Conservation (phyloP, 2,888 invertebrate genomes). For the Trissolcus brochymenae region DNA sequence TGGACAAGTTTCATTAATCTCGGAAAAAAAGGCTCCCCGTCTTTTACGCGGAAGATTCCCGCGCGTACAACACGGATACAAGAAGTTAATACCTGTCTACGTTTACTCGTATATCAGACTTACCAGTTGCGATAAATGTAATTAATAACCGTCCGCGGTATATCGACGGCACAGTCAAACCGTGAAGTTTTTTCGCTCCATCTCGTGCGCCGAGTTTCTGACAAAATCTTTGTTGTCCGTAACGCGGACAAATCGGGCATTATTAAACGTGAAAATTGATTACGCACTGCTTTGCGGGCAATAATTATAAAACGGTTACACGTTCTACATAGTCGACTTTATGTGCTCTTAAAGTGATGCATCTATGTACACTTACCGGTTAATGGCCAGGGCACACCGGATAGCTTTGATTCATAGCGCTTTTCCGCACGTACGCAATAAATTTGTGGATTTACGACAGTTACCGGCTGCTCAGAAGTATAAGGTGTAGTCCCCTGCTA, state of each 20-base stretch:
- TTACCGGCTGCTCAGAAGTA: slow-evolving; percentile 34
- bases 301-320: slow-evolving; percentile 45
- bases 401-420: slow-evolving; percentile 50
- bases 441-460: slow-evolving; percentile 48
- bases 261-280: slow-evolving; percentile 15
- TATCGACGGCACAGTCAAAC: slow-evolving; percentile 61
- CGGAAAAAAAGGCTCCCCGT: slow-evolving; percentile 51
- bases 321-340: slow-evolving; percentile 39
- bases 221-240: background rate
- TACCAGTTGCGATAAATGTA: slow-evolving; percentile 61
- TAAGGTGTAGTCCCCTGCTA: slow-evolving; percentile 32
- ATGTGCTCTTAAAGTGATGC: slow-evolving; percentile 43
- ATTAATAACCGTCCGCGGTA: slow-evolving; percentile 70
- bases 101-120: slow-evolving; percentile 37
- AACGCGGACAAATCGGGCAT: background rate
- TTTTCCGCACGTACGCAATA: slow-evolving; percentile 42
- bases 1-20: slow-evolving; percentile 58
- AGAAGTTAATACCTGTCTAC: slow-evolving; percentile 41
- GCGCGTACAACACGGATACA: slow-evolving; percentile 40
- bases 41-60: slow-evolving; percentile 52
- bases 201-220: background rate
- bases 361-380: slow-evolving; percentile 40
- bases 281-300: slow-evolving; percentile 12
- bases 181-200: slow-evolving; percentile 16
- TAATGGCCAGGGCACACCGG: slow-evolving; percentile 38